Conservation (phyloP, 2,888 invertebrate species). For the Cheilosia impressa region DNA sequence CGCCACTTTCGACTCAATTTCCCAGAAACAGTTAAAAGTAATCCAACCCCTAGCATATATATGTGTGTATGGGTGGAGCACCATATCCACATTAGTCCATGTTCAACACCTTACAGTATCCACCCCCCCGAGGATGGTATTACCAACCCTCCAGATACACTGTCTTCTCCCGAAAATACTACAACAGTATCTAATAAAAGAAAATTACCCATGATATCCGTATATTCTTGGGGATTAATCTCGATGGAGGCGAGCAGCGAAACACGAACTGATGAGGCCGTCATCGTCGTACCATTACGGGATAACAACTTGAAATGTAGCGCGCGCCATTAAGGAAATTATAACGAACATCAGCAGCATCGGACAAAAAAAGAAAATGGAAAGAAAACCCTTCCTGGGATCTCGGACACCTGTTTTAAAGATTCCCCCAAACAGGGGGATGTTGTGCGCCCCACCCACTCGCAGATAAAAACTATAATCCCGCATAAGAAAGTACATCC, state of each 20-base stretch:
- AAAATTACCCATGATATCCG: slow-evolving; percentile 54
- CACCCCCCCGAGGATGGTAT: slow-evolving; percentile 25
- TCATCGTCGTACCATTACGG: slow-evolving; percentile 34
- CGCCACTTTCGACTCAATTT: slow-evolving; percentile 39
- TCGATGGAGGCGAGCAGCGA: slow-evolving; percentile 16
- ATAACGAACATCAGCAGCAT: slow-evolving; percentile 7
- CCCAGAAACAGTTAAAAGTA: slow-evolving; percentile 35
- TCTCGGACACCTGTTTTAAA: slow-evolving; percentile 65
- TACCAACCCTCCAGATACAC: slow-evolving; percentile 29
- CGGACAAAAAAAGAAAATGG: too few relatives aligned
- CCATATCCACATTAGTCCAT: slow-evolving; percentile 5
- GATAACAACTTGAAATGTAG: slow-evolving; percentile 66
- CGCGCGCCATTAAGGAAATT: slow-evolving; percentile 58
- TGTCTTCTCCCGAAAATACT: slow-evolving; percentile 54
- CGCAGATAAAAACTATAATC: slow-evolving; percentile 46
- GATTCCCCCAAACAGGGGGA: slow-evolving; percentile 15
- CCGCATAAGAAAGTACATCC: slow-evolving; percentile 28
- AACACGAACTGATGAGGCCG: slow-evolving; percentile 28
- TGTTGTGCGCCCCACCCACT: not conserved
- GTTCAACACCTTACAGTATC: slow-evolving; percentile 20
- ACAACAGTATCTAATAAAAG: slow-evolving; percentile 63
- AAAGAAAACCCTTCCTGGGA: slow-evolving; percentile 56
- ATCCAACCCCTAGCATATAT: slow-evolving; percentile 21
- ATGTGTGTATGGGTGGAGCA: not conserved
- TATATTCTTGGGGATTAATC: slow-evolving; percentile 55